Base-by-base conservation (phyloP, 2,888 invertebrate genomes). In the Macroteleia sp. region DNA sequence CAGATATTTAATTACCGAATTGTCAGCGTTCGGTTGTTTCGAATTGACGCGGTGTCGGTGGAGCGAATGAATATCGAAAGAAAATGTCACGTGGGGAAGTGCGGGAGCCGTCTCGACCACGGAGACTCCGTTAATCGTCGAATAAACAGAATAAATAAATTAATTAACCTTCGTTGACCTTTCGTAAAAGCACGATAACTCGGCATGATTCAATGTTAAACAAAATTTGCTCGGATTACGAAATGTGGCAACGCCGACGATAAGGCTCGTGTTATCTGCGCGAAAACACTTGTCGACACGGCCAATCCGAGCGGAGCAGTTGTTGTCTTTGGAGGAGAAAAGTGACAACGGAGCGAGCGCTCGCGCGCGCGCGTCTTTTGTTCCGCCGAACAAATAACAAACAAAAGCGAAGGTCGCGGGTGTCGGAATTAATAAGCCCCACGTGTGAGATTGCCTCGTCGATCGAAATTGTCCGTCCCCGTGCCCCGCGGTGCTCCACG, bases 191-290 rank as follows among this genome's bases (percentile, higher is more conserved):
- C 14, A 36, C 52, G 50, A 52, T 52, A 36, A 25, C 16, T 4
- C 20, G 25, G 6, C 39, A 39, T 39, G 54, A 64, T 64, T 64
- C 12, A 52, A 54, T 54, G 54, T 66, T 66, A 66, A 66, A 66
- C 39, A 66, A 52, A 56, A 57, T 48, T 34, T 46, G 39, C 48
- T 57, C 48, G 48, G 56, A 57, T 67, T 54, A 42, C 57, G 12
- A 54, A 66, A 66, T 12, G 32, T 10, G 34, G 4, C 59, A 25
- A 2, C 12, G 17, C 3, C 20, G 34, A 19, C 32, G 57, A 67
- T 48, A 57, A 48, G 34, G n/a, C n/a, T n/a, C n/a, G n/a, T n/a
- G 36, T 70, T 70, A 70, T 70, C 70, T 44, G 9, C 36, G 52
- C 34, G 44, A 62, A 71, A 70, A 70, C 54, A 61, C 52, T 70